Conservation (phyloP, 2,797 vertebrate genomes). For the Sylvia borin region DNA sequence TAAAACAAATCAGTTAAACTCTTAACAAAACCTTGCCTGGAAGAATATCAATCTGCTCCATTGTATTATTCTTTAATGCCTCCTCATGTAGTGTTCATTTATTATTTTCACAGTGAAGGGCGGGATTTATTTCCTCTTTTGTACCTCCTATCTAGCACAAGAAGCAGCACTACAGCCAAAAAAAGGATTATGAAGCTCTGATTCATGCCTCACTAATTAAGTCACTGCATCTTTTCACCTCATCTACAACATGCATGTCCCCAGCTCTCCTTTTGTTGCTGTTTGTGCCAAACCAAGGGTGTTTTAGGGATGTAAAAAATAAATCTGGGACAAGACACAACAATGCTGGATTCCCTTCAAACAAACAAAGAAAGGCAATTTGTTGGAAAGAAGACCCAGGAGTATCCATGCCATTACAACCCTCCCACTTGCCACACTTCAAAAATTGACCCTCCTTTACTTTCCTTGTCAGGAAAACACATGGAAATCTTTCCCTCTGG, state of each 20-base stretch:
- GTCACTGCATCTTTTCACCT: not conserved
- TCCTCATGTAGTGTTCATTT: not conserved
- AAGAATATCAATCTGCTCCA: not conserved
- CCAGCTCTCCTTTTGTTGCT: not conserved
- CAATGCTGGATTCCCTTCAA: not conserved
- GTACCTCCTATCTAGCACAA: not conserved
- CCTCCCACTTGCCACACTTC: not conserved
- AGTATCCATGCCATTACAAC: not conserved
- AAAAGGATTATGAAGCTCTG: not conserved
- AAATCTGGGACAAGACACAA: not conserved
- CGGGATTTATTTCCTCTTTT: not conserved
- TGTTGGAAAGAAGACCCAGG: not conserved
- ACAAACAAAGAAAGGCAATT: not conserved
- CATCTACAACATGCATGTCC: not conserved
- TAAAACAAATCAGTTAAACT: not conserved
- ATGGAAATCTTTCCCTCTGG: not conserved
- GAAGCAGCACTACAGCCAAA: not conserved
- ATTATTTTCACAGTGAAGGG: conserved; percentile 24
- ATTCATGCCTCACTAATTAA: not conserved
- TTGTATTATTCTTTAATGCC: not conserved
- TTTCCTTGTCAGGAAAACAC: not conserved
- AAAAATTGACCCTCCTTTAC: not conserved
- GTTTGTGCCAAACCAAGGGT: not conserved
- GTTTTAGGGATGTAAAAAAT: not conserved
- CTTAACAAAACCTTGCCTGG: not conserved